These are phyloP conservation scores for Ligdia adustata DNA, from an alignment of 2,888 invertebrate species.

Conservation along the genomic window DNA sequence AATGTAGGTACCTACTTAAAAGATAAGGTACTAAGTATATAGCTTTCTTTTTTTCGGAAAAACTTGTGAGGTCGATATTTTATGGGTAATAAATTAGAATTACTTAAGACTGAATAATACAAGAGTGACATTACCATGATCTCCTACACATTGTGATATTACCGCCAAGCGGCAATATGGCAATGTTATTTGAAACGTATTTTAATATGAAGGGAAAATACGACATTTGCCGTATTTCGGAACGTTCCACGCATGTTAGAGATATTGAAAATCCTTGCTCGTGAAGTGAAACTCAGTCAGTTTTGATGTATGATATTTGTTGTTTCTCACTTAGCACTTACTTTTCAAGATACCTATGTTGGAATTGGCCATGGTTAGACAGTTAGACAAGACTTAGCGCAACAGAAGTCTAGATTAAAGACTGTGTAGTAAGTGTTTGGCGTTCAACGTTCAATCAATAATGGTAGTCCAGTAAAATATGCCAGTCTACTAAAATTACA, in stretches of 20 bases:
- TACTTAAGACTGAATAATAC: constrained; percentile 12
- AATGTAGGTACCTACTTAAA: constrained; percentile 3
- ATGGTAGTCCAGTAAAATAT: no score
- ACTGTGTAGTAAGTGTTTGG: no score
- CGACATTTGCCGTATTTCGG: constrained; percentile 25
- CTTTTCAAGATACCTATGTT: no score
- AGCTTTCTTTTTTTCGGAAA: background rate
- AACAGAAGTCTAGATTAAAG: no score
- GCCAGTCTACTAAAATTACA: no score
- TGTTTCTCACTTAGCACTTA: constrained; percentile 7
- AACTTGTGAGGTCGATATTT: background rate
- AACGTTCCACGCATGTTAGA: constrained; percentile 21
- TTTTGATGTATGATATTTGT: constrained; percentile 9
- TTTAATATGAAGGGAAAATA: constrained; percentile 35
- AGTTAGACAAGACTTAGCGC: no score
- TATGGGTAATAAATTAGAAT: constrained; percentile 13
- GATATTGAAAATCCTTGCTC: constrained; percentile 32
- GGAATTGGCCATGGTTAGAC: no score
- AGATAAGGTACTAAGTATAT: constrained; percentile 2
- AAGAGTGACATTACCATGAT: constrained; percentile 17
- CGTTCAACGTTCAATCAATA: no score
- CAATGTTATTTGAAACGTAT: constrained; percentile 33
- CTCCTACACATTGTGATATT: no score
- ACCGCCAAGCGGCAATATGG: constrained; percentile 24
- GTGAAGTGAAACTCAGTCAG: constrained; percentile 4